Base-by-base conservation (phyloP, 2,888 invertebrate species). In the Cantharis flavilabris region DNA sequence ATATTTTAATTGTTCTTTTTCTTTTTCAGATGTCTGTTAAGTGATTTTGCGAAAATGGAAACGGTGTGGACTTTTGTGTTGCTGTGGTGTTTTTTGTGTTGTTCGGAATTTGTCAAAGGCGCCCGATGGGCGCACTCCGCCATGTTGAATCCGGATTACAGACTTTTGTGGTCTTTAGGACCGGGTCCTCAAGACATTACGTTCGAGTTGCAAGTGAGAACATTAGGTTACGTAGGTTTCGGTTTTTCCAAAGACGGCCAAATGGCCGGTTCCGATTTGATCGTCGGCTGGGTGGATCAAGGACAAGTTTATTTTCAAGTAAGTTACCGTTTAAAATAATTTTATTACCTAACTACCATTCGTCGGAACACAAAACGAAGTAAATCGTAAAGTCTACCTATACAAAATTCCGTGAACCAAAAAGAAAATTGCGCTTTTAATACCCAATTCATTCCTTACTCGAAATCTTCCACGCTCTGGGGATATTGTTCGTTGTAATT, bases 221-320 rank as follows among this genome's bases (percentile, higher is more conserved):
- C 96, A 79, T 91, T 92, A 84, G 97, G 97, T 82, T 97, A 96
- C 88, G 93, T 97, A 80, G 96, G 95, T 64, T 92, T 97, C 84
- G 97, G 97, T 77, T 95, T 97, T 88, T 96, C 96, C 82, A 92
- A 92, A 75, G 94, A 93, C 86, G 95, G 95, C 80, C 92, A 93
- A 82, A 93, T 95, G 92, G 91, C 92, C 85, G 95, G 95, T 69
- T 93, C 96, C 77, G 97, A 97, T 91, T 93, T 97, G 89, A 93
- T 96, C 82, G 93, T 97, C 86, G 96, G 95, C 78, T 97, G 97
- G 97, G 94, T 97, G 83, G 94, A 95, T 89, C 93, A 94, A 84
- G 92, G 92, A 86, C 92, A 92, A 89, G 94, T 94, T 83, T 93
- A 94, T 89, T 92, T 95, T 88, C 93, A 95, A 93, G 95, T 95